Evolutionary conservation across 2,797 vertebrate species (phyloP), one percentile per base, ranked within the genome.

Genomic region (Thripadectes ignobilis): DNA sequence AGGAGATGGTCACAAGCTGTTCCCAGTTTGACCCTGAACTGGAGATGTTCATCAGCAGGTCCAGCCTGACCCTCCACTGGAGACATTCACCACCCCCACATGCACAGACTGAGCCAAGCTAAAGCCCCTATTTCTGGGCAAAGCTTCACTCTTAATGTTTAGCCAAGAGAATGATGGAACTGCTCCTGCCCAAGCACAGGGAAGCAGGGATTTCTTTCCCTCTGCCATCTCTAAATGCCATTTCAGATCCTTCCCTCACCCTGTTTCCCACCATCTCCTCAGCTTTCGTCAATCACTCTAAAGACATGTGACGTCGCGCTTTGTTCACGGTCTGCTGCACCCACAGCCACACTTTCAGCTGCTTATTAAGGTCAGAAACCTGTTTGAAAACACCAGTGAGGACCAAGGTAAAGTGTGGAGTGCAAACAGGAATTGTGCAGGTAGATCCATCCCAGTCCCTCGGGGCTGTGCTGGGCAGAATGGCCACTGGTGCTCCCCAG

Each of bases 51-150:
- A 18, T 6, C 55, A 58, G 6, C n/a, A 36, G n/a, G 55, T 16
- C 55, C 55, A 36, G 41, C 17, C 59, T 2, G 26, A 17, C 17
- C 39, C 20, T 26, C 2, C 0, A 8, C 51, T 17, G 29, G 14
- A 48, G 30, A 58, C 2, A 19, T 6, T 34, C 55, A 14, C 54
- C 54, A 41, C 4, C 32, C 20, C 6, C 8, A 27, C 0, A 1
- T 4, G 62, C 71, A 63, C 18, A 55, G 57, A 27, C 72, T 14
- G 20, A 24, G 1, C 49, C 19, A 52, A 72, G 34, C 63, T 59
- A 45, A 71, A 45, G 39, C 4, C 17, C 22, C 0, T 2, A 57
- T 24, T 36, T 23, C 32, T 39, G 39, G 52, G 36, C 32, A 75
- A 39, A 69, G 12, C 77, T 51, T 45, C 38, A 41, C 55, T 32